Evolutionary conservation across 2,888 invertebrate genomes (phyloP).

Genomic region (Linnaemya vulpina): DNA sequence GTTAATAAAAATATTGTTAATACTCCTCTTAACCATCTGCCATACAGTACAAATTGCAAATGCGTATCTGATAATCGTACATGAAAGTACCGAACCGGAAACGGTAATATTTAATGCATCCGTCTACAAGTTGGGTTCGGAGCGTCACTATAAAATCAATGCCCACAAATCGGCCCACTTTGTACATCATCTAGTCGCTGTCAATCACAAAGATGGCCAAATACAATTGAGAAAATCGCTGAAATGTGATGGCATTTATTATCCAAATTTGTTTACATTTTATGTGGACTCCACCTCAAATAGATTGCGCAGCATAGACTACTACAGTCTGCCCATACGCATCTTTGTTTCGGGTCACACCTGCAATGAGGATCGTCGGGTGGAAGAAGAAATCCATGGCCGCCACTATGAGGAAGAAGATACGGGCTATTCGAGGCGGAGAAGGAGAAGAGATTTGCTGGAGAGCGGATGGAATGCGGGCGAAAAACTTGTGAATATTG

Average conservation of each 20-base stretch:
- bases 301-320: constrained; percentile 90
- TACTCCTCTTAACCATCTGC: constrained; percentile 59
- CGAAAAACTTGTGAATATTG: constrained; percentile 31
- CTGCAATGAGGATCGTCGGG: constrained; percentile 87
- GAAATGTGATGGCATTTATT: constrained; percentile 91
- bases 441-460: constrained; percentile 79
- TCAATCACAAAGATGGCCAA: constrained; percentile 89
- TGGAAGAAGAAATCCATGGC: constrained; percentile 84
- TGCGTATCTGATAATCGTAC: constrained; percentile 85
- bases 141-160: constrained; percentile 91
- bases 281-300: constrained; percentile 94
- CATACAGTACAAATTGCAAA: constrained; percentile 74
- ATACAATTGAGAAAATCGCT: constrained; percentile 89
- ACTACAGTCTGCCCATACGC: constrained; percentile 91
- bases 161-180: constrained; percentile 92
- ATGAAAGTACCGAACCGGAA: constrained; percentile 86
- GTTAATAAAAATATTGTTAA: constrained; percentile 29
- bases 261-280: constrained; percentile 93
- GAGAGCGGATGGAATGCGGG: constrained; percentile 55
- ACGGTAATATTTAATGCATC: constrained; percentile 90
- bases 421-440: constrained; percentile 84
- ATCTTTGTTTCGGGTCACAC: constrained; percentile 89
- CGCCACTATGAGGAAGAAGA: constrained; percentile 85
- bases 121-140: constrained; percentile 90
- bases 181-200: constrained; percentile 90